Percentiles rank a stretch among this genome's conserved stretches.
Evolutionary conservation across 2,888 invertebrate genomes (phyloP).

Genomic region (Sepiola atlantica): DNA sequence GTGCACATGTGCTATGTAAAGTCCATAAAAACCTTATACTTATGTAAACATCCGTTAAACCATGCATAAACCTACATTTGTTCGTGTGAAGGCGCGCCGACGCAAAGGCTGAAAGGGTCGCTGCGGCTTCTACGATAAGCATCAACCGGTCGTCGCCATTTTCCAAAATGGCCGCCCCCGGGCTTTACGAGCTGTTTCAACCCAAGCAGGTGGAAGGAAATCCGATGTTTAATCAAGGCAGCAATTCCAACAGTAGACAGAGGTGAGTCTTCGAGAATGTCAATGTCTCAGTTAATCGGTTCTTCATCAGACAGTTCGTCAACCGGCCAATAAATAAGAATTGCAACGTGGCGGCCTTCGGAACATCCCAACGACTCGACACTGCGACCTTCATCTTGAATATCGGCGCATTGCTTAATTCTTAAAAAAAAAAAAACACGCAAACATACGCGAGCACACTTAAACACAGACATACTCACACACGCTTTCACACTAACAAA

Average conservation of each 20-base stretch:
- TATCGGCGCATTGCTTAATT: background rate
- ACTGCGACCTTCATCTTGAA: background rate
- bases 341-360: background rate
- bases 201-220: background rate
- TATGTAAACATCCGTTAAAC: too few species aligned
- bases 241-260: background rate
- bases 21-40: too few species aligned
- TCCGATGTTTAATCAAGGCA: background rate
- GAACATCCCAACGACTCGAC: background rate
- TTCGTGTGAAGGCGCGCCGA: background rate
- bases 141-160: background rate
- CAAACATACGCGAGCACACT: background rate
- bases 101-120: background rate
- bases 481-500: too few species aligned
- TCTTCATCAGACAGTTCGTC: background rate
- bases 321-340: background rate
- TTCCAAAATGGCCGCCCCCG: background rate
- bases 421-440: background rate
- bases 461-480: background rate
- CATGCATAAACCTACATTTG: background rate
- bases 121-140: background rate
- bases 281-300: background rate
- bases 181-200: background rate
- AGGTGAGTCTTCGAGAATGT: background rate
- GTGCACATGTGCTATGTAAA: background rate